Percentiles rank a stretch among this genome's conserved stretches.
These are phyloP conservation scores for Ethmia dodecea DNA, from an alignment of 2,888 invertebrate genomes.

Conservation along the genomic window DNA sequence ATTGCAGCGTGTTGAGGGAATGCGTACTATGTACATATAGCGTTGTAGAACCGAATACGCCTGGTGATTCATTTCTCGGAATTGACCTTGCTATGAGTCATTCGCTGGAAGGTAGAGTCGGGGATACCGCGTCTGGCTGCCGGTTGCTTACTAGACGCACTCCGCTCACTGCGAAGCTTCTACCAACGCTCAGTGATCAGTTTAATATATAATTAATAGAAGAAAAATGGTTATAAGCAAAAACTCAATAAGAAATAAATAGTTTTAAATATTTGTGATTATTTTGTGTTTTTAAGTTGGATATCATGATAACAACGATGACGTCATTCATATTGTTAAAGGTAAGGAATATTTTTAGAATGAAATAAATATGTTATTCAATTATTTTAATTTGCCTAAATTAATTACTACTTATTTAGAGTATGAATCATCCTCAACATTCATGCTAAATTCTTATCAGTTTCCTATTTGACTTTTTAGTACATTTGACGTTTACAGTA, in stretches of 20 bases:
- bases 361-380: background rate
- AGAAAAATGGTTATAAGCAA: conserved; percentile 47
- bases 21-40: conserved; percentile 64
- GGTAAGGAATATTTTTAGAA: conserved; percentile 41
- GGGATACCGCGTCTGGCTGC: conserved; percentile 78
- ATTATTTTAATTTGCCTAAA: background rate
- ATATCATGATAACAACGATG: conserved; percentile 77
- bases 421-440: conserved; percentile 44
- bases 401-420: conserved; percentile 7
- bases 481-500: conserved; percentile 56
- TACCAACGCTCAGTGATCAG: conserved; percentile 38
- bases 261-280: conserved; percentile 40
- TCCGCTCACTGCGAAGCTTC: conserved; percentile 54
- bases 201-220: conserved; percentile 28
- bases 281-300: conserved; percentile 62
- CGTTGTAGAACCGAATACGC: conserved; percentile 69
- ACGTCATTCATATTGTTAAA: conserved; percentile 76
- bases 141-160: conserved; percentile 68
- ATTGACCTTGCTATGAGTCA: conserved; percentile 79
- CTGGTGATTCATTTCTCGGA: conserved; percentile 78
- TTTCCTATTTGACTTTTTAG: conserved; percentile 59
- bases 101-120: conserved; percentile 77
- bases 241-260: conserved; percentile 39
- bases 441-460: conserved; percentile 59
- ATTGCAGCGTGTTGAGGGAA: conserved; percentile 55